Base-by-base conservation (phyloP, 2,888 invertebrate genomes). In the Steinernema carpocapsae region DNA sequence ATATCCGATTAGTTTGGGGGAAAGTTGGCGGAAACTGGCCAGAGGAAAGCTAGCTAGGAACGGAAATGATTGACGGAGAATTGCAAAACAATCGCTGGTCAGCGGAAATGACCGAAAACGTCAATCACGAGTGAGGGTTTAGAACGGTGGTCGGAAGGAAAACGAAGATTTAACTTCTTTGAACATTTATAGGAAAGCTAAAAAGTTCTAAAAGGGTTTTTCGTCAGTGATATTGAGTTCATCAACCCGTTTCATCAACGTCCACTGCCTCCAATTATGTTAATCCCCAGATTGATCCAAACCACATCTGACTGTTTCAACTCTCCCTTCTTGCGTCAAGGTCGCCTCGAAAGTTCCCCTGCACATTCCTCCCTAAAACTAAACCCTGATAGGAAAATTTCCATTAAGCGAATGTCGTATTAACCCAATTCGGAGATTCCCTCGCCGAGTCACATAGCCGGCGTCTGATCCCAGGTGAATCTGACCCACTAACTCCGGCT, bases 1-100 rank as follows among this genome's bases (percentile, higher is more conserved):
- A 77, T 71, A 74, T 76, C 71, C 72, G 73, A 73, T 74, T 76
- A 72, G 74, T 71, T 72, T 48, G 14, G 42, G 46, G 43, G 52
- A 56, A 74, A 72, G 56, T 72, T 72, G 26, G 24, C 42, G 46
- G 48, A 74, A 74, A 51, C 4, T 26, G 26, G 22, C 42, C 19
- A n/a, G 70, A 42, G 22, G 22, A n/a, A 45, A n/a, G 64, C 24
- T 19, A n/a, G 17, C 24, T n/a, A 64, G 74, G 72, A 73, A 43
- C 45, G 45, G 75, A 76, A 72, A 72, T 73, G 76, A 74, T 52
- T 29, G 70, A 74, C 59, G 26, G 29, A 70, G 56, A 56, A 56
- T 56, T 26, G 56, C 56, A 56, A 56, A 56, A 56, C 56, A 56
- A 56, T 56, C 56, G 56, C 26, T 22, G 56, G 56, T 56, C 24